Base-by-base conservation (phyloP, 1,140 invertebrate genomes). In the Scaptomyza hsui region DNA sequence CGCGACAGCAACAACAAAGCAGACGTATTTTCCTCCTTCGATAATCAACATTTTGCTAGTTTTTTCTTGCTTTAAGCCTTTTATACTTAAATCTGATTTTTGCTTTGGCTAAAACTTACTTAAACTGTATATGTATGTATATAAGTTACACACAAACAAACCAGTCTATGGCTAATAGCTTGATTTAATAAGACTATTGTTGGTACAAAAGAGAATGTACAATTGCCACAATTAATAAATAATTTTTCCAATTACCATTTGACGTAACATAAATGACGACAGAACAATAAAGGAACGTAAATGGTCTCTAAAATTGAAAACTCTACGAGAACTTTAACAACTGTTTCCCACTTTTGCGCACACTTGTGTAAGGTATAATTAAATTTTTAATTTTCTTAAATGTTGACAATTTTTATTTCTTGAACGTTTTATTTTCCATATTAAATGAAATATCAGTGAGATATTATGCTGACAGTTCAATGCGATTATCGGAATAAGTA, bases 151-250 rank as follows among this genome's bases (percentile, higher is more conserved):
- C 35, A 60, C 47, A 16, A 55, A 12, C 37, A 15, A 70, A 41
- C 44, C 56, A 62, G 72, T 64, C 48, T 39, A 45, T 29, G 49
- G 49, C 53, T 52, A 26, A 16, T 13, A 35, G 24, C 24, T 19
- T 29, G 26, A 15, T 44, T 53, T 47, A 63, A 63, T 45, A 41
- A 21, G 21, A 51, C 56, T 75, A 72, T 77, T 69, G 41, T 44
- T 44, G 51, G 45, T n/a, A 72, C 44, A 4, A 61, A 76, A 69
- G 76, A 85, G 79, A 83, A 78, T 83, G 80, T 72, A 13, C 42
- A 69, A 78, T 68, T 79, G 56, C 72, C 59, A 12, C 60, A 59
- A 73, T 80, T 76, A 83, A 76, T 70, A 76, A 62, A 49, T 76
- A 60, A 80, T 80, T 80, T 65, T 56, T 45, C 60, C 48, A 72